Evolutionary conservation across 1,140 invertebrate genomes (phyloP), one percentile per base, ranked within the genome.

Genomic region (Achatina immaculata): DNA sequence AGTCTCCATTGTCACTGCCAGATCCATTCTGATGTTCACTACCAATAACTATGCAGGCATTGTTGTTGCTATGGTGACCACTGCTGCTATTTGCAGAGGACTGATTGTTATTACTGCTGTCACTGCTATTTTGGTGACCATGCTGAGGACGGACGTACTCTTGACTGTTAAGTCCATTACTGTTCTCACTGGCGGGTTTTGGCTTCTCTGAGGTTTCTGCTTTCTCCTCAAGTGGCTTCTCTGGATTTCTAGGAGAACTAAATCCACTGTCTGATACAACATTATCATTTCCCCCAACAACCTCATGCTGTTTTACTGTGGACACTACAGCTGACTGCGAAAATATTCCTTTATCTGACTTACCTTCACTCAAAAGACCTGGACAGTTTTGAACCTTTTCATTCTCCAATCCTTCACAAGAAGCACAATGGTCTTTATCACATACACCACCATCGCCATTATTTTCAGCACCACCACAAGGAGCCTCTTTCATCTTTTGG

Each of bases 231-330:
- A 36, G n/a, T 24, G 62, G 36, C 4, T 28, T 40, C 24, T 86
- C 85, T 36, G 72, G 74, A 38, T 85, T 82, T n/a, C 86, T 40
- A 0, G 86, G 86, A 36, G 86, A 87, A 79, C 84, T 86, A 78
- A 87, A 87, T 1, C 86, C 86, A 82, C 85, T 87, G 80, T 87
- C 86, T 55, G 36, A 62, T 1, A 62, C 55, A 58, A 58, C 6
- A 62, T 62, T 38, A 51, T 58, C 74, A 38, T 43, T 34, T 11
- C 51, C 74, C 36, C 3, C 24, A 7, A 14, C n/a, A 7, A 14
- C 58, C 48, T 45, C n/a, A 0, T 45, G 72, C 2, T 3, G 6
- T 28, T 4, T 14, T 6, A 28, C n/a, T 0, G 51, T 34, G 24
- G 19, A 6, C 16, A 2, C 42, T 28, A 24, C 68, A 6, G 38